Base-by-base conservation (phyloP, 1,140 invertebrate genomes). In the Drosophila prosaltans region DNA sequence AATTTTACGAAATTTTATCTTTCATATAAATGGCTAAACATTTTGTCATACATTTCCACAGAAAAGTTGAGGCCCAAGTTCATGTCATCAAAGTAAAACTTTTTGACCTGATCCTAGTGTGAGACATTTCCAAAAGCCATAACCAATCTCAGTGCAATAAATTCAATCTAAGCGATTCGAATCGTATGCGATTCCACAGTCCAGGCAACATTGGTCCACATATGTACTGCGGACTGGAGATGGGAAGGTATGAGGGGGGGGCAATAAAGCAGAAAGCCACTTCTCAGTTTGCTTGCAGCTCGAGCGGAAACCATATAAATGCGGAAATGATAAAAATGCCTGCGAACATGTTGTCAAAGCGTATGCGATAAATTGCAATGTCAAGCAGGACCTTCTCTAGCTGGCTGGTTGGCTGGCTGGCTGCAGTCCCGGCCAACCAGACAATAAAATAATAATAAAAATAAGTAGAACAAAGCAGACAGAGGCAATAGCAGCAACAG, bases 301-400 rank as follows among this genome's bases (percentile, higher is more conserved):
- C 84, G 70, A 70, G 81, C 84, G 84, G 84, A 89, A 89, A 84
- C 84, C 85, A 89, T 88, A 84, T 89, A 89, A 84, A 89, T 89
- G 84, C 84, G 84, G 84, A 89, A 89, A 89, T 89, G 84, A 89
- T 89, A 88, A 88, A 88, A 88, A 80, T 84, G 83, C 84, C 78
- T 78, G 84, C 68, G 78, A 88, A 88, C 80, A 88, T 84, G 83
- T 81, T 89, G 70, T 80, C 84, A 83, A 80, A 84, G 71, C 84
- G 77, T 78, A 74, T 84, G 76, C 83, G 76, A 88, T 88, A 88
- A 88, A 88, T 88, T 88, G 83, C 84, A 88, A 68, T 83, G 67
- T 80, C 62, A 63, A 78, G 68, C 55, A 72, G 68, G 65, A 72
- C 77, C 68, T 70, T 43, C 60, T 43, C 71, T 45, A 58, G 54